phyloP scores from a whole-genome alignment of 2,797 vertebrate genomes.

The Gymnoscopelus microlampas region DNA sequence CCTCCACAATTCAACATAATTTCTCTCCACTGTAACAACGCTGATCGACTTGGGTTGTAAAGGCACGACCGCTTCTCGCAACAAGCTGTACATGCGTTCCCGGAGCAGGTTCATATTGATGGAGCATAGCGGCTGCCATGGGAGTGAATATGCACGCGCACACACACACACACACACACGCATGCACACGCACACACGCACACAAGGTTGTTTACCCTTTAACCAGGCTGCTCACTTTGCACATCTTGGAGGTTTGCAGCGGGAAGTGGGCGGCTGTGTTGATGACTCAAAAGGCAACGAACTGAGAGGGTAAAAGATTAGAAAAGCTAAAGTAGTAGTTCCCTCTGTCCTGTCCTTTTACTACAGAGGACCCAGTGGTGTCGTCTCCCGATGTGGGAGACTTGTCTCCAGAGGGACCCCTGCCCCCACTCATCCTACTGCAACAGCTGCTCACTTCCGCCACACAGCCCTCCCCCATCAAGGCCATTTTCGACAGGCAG shows the following conservation, averaged over 20 bases:
- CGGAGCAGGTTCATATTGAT: not conserved
- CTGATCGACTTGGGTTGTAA: not conserved
- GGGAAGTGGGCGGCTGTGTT: not conserved
- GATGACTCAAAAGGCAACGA: conserved; percentile 4
- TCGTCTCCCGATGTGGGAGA: conserved; percentile 91
- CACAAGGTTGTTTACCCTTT: not conserved
- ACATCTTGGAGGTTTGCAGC: not conserved
- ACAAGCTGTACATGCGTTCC: conserved; percentile 1
- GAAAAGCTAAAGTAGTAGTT: too few relatives aligned
- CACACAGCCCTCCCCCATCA: conserved; percentile 96
- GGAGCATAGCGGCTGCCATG: conserved; percentile 3
- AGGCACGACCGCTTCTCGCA: not conserved
- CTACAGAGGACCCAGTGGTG: conserved; percentile 88
- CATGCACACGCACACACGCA: not conserved
- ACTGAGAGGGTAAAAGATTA: not conserved
- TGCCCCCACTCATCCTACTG: conserved; percentile 93
- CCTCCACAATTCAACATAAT: too few relatives aligned
- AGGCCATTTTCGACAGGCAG: conserved; percentile 95
- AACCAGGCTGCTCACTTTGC: conserved; percentile 1
- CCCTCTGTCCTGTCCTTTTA: not conserved
- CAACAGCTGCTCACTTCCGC: conserved; percentile 94
- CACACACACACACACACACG: too few relatives aligned
- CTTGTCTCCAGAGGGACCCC: conserved; percentile 95
- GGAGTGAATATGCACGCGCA: not conserved
- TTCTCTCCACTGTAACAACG: not conserved